Evolutionary conservation across 2,797 vertebrate genomes (phyloP).

Genomic region (Zalophus californianus): DNA sequence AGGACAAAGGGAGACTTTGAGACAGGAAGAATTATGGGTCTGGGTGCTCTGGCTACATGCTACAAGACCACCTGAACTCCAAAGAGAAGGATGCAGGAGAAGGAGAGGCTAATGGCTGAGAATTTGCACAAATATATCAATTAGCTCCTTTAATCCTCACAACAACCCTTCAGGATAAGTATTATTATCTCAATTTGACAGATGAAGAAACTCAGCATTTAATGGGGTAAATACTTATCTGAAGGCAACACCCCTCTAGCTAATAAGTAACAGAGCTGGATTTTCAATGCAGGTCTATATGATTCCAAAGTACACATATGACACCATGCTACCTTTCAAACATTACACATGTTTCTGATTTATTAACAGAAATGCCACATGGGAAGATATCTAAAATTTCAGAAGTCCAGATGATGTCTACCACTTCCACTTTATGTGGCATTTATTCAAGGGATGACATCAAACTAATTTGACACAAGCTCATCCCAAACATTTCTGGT

Average conservation of each 20-base stretch:
- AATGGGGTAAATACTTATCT: conserved; percentile 19
- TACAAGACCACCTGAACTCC: neutral
- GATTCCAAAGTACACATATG: conserved; percentile 61
- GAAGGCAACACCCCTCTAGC: conserved; percentile 22
- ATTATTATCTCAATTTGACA: conserved; percentile 31
- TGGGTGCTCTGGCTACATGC: neutral
- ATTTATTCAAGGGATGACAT: conserved; percentile 25
- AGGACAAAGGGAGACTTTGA: conserved; percentile 11
- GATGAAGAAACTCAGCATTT: conserved; percentile 58
- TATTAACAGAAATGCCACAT: conserved; percentile 3
- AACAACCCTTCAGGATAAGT: neutral
- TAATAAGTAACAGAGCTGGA: conserved; percentile 70
- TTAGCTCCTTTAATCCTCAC: neutral
- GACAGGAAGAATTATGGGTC: neutral
- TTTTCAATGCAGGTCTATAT: conserved; percentile 56
- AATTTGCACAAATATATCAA: neutral
- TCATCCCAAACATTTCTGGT: conserved; percentile 24
- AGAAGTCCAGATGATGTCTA: neutral
- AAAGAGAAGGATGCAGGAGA: neutral
- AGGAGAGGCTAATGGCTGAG: neutral
- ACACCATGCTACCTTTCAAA: conserved; percentile 43
- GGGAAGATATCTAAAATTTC: conserved; percentile 64
- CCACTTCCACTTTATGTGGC: neutral
- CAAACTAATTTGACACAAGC: conserved; percentile 38
- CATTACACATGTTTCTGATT: conserved; percentile 24